Base-by-base conservation (phyloP, 2,797 vertebrate species). In the Fundulus diaphanus region DNA sequence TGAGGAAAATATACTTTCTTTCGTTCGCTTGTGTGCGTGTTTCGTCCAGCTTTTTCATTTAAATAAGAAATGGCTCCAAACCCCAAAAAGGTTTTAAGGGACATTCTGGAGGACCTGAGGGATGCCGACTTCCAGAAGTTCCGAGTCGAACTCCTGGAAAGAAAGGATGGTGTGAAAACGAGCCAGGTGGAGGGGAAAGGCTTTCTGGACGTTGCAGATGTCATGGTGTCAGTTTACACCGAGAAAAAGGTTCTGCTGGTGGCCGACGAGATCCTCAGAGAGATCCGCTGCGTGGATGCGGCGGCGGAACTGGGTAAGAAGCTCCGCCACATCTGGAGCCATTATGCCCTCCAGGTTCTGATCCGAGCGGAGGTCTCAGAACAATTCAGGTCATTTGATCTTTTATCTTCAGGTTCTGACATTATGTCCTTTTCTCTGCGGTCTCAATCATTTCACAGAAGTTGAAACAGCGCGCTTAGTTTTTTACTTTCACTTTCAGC, bases 181-280 rank as follows among this genome's bases (percentile, higher is more conserved):
- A 35, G 0, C 61, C 42, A 0, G 29, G 78, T 92, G 72, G 78
- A 90, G 15, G 49, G 6, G 0, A 87, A 73, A 24, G 3, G 0
- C 31, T 22, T 2, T 0, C 0, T 86, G 8, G 71, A 76, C 0
- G 0, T 91, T 11, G 0, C 67, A 0, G 70, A 85, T 15, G 81
- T 82, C 2, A 24, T 90, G 72, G 80, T 91, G 0, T 69, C 70
- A 0, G 68, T 75, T 0, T 90, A 85, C 0, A 82, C 73, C 0
- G 89, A 88, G 65, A 56, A 0, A 15, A 9, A 2, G 0, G 84
- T 72, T 11, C 29, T 48, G 0, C 0, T 0, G 0, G 85, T 89
- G 35, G 18, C 76, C 0, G 2, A 3, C 46, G 74, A 83, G 1
- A 4, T 82, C 0, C 76, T 90, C 2, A 20, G 0, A 0, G 0